phyloP scores from a whole-genome alignment of 2,113 vertebrate genomes.

The Paedocypris sp. region DNA sequence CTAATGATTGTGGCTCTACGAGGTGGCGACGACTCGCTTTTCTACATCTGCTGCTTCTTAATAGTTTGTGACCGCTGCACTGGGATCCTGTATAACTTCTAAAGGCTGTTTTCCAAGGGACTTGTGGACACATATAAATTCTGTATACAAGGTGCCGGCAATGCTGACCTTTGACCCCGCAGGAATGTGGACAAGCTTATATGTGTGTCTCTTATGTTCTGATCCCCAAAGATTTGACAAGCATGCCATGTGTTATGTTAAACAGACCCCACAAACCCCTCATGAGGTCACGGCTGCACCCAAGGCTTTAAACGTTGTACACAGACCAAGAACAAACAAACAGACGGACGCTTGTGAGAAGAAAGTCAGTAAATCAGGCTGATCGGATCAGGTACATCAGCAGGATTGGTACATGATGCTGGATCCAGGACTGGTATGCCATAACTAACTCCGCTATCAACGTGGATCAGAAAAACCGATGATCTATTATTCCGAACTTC shows the following conservation, averaged over 20 bases:
- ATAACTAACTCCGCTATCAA: neutral
- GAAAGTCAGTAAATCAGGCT: neutral
- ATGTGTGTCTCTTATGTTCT: slow-evolving; percentile 47
- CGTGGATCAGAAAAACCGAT: neutral
- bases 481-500: neutral
- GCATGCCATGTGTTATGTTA: slow-evolving; percentile 53
- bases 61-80: slow-evolving; percentile 49
- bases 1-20: slow-evolving; percentile 10
- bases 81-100: slow-evolving; percentile 32
- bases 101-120: slow-evolving; percentile 32
- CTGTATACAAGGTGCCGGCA: slow-evolving; percentile 58
- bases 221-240: slow-evolving; percentile 44
- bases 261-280: slow-evolving; percentile 39
- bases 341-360: neutral
- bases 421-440: neutral
- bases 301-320: slow-evolving; percentile 25
- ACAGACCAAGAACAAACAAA: slow-evolving; percentile 4
- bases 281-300: slow-evolving; percentile 18
- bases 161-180: slow-evolving; percentile 49
- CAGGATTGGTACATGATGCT: neutral
- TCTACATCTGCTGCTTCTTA: slow-evolving; percentile 36
- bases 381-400: neutral
- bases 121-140: slow-evolving; percentile 45
- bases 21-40: neutral
- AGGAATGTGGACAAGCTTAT: slow-evolving; percentile 50